These are phyloP conservation scores for Vombatus ursinus DNA, from an alignment of 2,113 vertebrate species.

Conservation along the genomic window DNA sequence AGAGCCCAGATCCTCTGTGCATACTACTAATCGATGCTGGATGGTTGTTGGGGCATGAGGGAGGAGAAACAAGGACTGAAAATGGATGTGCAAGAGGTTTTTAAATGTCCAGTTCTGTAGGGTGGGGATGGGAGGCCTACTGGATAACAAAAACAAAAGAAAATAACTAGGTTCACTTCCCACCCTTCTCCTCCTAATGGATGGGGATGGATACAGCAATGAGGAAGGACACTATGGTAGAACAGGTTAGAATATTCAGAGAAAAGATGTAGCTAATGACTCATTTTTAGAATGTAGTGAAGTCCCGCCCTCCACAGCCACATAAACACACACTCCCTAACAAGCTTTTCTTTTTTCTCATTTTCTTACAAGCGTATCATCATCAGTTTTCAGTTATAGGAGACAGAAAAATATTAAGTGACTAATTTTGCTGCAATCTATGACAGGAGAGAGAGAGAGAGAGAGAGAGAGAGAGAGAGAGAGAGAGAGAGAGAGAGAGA, in stretches of 20 bases:
- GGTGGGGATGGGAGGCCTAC: too few species aligned
- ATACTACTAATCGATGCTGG: neutral
- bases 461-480: neutral
- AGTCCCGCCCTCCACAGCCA: neutral
- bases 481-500: neutral
- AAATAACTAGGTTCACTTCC: neutral
- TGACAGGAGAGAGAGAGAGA: too few species aligned
- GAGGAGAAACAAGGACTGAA: neutral
- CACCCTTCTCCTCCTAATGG: neutral
- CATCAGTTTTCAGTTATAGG: neutral
- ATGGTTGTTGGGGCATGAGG: neutral
- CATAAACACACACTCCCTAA: neutral
- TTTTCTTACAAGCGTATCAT: neutral
- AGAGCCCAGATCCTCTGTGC: neutral
- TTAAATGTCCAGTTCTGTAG: neutral
- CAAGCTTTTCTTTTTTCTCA: neutral
- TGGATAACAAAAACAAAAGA: neutral
- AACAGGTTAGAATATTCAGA: neutral
- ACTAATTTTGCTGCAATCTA: neutral
- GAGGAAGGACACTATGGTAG: neutral
- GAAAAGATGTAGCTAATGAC: neutral
- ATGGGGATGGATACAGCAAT: neutral
- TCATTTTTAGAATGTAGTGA: neutral
- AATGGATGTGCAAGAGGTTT: neutral
- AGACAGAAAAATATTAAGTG: slow-evolving; percentile 10